These are phyloP conservation scores for Herpailurus yagouaroundi DNA, from an alignment of 2,113 vertebrate species.

Conservation along the genomic window DNA sequence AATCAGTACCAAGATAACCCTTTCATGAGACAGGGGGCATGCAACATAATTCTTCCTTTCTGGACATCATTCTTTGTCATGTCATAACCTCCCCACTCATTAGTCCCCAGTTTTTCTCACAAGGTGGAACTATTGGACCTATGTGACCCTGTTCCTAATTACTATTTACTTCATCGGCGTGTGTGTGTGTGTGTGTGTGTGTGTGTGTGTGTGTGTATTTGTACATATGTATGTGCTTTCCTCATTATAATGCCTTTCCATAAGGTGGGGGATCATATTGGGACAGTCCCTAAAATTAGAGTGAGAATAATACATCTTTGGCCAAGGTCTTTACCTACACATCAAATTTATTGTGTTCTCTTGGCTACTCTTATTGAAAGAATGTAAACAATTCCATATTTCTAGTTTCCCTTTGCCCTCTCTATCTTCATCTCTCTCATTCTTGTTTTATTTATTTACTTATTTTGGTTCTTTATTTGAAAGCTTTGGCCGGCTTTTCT, in stretches of 20 bases:
- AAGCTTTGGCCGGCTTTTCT: background rate
- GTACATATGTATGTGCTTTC: background rate
- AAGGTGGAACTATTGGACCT: background rate
- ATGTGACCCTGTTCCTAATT: background rate
- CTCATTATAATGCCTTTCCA: background rate
- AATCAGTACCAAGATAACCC: background rate
- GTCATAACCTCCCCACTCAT: too few species aligned
- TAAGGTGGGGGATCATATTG: background rate
- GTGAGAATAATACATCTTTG: background rate
- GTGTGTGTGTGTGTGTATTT: background rate
- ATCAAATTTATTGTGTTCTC: background rate
- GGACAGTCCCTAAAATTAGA: background rate
- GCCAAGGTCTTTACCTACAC: background rate
- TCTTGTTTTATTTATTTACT: background rate
- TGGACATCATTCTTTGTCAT: background rate
- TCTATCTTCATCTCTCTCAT: background rate
- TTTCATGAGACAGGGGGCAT: background rate
- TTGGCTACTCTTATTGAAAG: background rate
- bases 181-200: background rate
- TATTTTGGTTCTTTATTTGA: background rate
- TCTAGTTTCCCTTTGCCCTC: background rate
- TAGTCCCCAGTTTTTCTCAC: background rate
- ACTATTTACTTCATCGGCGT: background rate
- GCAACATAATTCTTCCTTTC: background rate
- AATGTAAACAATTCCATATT: background rate